phyloP scores from a whole-genome alignment of 2,888 invertebrate genomes.

The Aspidiotus rigidus region DNA sequence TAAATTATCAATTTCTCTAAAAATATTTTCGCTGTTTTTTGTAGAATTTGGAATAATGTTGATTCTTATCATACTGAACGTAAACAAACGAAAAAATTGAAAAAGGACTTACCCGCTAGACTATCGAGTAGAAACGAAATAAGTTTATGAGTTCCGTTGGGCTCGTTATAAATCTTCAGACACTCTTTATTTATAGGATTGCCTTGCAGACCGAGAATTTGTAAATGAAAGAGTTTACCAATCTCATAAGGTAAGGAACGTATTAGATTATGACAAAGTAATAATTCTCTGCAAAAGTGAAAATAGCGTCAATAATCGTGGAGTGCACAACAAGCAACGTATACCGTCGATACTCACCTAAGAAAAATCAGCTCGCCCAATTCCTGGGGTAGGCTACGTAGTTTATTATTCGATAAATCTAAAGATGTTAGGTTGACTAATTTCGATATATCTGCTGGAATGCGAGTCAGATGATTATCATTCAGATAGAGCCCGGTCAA shows the following conservation, averaged over 20 bases:
- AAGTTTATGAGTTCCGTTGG: constrained; percentile 88
- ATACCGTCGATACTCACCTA: constrained; percentile 49
- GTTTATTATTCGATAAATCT: constrained; percentile 89
- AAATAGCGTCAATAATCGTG: not conserved
- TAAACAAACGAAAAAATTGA: constrained; percentile 11
- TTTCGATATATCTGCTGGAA: constrained; percentile 83
- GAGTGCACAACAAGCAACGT: not conserved
- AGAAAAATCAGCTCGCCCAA: constrained; percentile 92
- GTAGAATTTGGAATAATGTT: not conserved
- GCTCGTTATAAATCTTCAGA: constrained; percentile 81
- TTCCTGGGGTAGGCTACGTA: constrained; percentile 88
- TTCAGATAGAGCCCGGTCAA: constrained; percentile 91
- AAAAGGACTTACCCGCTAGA: constrained; percentile 66
- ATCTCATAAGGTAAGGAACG: constrained; percentile 91
- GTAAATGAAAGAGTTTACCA: constrained; percentile 93
- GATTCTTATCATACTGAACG: not conserved
- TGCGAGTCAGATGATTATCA: constrained; percentile 83
- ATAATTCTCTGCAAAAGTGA: constrained; percentile 64
- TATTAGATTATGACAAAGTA: constrained; percentile 87
- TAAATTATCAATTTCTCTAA: not conserved
- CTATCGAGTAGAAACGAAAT: constrained; percentile 91
- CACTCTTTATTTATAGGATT: constrained; percentile 92
- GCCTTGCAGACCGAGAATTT: constrained; percentile 82
- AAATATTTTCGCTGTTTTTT: not conserved
- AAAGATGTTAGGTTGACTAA: constrained; percentile 75